Base-by-base conservation (phyloP, 2,113 vertebrate species). In the Mesocricetus auratus region DNA sequence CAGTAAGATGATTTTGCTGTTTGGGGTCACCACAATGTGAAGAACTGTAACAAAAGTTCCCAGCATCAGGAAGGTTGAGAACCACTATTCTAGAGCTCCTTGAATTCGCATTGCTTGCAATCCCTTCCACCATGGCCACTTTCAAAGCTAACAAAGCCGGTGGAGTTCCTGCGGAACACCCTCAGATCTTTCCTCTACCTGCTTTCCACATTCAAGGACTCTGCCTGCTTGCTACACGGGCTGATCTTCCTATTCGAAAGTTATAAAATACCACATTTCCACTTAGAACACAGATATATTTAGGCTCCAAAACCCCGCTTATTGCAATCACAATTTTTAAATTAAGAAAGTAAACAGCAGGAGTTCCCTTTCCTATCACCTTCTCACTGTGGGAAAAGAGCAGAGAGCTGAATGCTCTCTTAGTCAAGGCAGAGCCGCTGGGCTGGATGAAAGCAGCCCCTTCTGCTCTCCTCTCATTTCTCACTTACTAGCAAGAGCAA, bases 391-490 rank as follows among this genome's bases (percentile, higher is more conserved):
- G 96, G 78, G 89, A 68, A 91, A 97, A 95, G 36, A n/a, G 62
- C 12, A 68, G 69, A 78, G 2, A 5, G 13, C n/a, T 3, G 33
- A 13, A 45, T 16, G 33, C 42, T 79, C 36, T 92, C 95, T 73
- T 86, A 93, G 88, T 81, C 93, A 90, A 94, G 82, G 86, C 89
- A 39, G 94, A 98, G 97, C 95, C 97, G 95, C 95, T 96, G 94
- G 94, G 92, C 56, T 77, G 95, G 96, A 97, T 88, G 86, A 98
- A 98, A 97, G 95, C 96, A 95, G 96, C 93, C 97, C 89, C 97
- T 98, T 98, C 89, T 92, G 94, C 87, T 97, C 93, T 86, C 93
- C 88, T 94, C 62, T 12, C 95, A 97, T 97, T 92, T 64, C 97
- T 94, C 96, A 95, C 94, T 97, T 89, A 94, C 92, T 94, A 92